Evolutionary conservation across 2,888 invertebrate species (phyloP).

Genomic region (Cremastinae sp.): DNA sequence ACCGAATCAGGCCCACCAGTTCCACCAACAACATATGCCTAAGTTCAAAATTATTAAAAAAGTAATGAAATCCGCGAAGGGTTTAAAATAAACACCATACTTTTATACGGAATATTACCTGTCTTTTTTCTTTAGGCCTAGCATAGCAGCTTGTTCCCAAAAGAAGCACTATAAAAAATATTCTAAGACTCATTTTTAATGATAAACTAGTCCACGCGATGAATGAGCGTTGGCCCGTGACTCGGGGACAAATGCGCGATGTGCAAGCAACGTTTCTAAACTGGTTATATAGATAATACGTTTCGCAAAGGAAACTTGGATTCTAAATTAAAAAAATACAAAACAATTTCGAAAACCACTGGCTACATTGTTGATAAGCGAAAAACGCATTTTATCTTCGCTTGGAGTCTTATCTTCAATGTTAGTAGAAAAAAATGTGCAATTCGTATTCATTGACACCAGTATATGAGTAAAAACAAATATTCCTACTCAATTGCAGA

Average conservation of each 20-base stretch:
- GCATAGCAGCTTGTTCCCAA: slow-evolving; percentile 37
- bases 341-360: slow-evolving; percentile 17
- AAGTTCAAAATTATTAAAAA: too few species aligned
- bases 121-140: slow-evolving; percentile 15
- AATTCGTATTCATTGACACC: slow-evolving; percentile 1
- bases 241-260: background rate
- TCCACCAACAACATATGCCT: too few species aligned
- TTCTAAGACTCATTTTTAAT: slow-evolving; percentile 24
- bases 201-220: background rate
- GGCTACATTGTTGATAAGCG: slow-evolving; percentile 33
- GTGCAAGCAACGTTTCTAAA: too few species aligned
- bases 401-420: background rate
- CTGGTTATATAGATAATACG: slow-evolving; percentile 17
- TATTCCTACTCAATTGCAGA: slow-evolving; percentile 4
- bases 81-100: background rate
- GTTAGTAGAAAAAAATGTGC: slow-evolving; percentile 13
- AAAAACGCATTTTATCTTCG: slow-evolving; percentile 24
- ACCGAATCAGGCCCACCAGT: background rate
- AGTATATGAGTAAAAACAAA: slow-evolving; percentile 3
- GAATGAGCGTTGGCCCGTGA: background rate
- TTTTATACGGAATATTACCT: slow-evolving; percentile 35
- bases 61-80: too few species aligned
- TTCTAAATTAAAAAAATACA: background rate
- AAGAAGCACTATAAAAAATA: slow-evolving; percentile 34
- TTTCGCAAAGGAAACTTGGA: slow-evolving; percentile 6